These are phyloP conservation scores for Oreochromis niloticus DNA, from an alignment of 2,113 vertebrate genomes.

Conservation along the genomic window DNA sequence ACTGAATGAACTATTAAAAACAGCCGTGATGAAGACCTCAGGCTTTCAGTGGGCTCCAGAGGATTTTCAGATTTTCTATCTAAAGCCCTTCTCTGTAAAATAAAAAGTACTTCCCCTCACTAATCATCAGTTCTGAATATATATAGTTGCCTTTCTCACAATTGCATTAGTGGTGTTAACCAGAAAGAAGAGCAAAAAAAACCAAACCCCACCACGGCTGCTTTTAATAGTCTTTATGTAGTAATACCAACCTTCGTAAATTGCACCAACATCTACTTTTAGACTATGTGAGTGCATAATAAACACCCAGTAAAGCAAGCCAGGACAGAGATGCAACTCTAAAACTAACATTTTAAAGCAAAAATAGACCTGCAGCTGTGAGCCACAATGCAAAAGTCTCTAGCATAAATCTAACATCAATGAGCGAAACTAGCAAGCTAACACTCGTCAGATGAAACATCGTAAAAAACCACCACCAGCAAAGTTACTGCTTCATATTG, in stretches of 20 bases:
- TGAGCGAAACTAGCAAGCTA: background rate
- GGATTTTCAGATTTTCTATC: background rate
- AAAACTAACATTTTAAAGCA: background rate
- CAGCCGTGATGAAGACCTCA: background rate
- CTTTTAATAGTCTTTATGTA: background rate
- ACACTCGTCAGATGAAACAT: background rate
- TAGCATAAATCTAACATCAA: background rate
- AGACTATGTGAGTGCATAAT: background rate
- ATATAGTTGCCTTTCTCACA: background rate
- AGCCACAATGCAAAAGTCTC: background rate
- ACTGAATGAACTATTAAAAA: background rate
- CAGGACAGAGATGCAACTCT: background rate
- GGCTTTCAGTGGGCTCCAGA: background rate
- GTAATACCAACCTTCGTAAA: background rate
- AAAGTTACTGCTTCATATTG: background rate
- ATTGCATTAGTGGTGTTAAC: background rate
- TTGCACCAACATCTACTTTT: background rate
- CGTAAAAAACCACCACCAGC: background rate
- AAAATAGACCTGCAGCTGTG: background rate
- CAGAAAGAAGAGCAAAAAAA: background rate
- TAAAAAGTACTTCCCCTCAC: background rate
- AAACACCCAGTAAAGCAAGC: background rate
- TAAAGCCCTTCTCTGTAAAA: background rate
- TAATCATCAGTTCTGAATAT: background rate
- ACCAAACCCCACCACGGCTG: accelerated